phyloP scores from a whole-genome alignment of 2,113 vertebrate species.

The Ranitomeya imitator region DNA sequence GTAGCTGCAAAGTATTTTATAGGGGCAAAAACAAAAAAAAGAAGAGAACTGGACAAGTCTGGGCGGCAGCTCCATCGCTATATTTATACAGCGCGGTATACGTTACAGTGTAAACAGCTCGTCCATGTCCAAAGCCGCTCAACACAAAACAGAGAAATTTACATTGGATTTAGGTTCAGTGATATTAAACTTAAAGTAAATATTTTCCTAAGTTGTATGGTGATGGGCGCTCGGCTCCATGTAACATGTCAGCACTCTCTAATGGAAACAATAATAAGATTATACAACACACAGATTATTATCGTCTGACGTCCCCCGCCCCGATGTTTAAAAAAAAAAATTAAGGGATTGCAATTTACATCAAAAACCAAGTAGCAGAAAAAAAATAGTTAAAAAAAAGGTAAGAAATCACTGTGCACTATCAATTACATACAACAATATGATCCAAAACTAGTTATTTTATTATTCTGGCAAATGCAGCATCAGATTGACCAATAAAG shows the following conservation, averaged over 20 bases:
- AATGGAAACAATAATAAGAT: neutral
- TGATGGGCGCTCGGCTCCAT: neutral
- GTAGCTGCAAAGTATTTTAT: constrained; percentile 20
- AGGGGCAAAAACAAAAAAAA: constrained; percentile 38
- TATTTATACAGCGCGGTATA: constrained; percentile 19
- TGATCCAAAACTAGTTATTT: no score
- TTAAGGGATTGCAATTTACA: no score
- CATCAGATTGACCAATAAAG: no score
- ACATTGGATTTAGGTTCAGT: neutral
- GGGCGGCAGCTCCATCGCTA: neutral
- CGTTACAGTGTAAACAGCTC: constrained; percentile 28
- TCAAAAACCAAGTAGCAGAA: no score
- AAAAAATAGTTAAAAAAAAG: no score
- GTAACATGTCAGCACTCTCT: neutral
- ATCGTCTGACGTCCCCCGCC: no score
- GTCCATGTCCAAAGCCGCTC: constrained; percentile 2
- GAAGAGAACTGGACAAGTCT: neutral
- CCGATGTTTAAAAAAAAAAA: no score
- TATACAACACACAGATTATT: neutral
- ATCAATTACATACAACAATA: no score
- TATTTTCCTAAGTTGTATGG: constrained; percentile 4
- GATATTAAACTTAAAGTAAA: neutral
- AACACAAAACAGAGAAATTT: constrained; percentile 20
- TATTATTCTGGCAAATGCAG: no score
- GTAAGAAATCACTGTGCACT: no score